Evolutionary conservation across 2,888 invertebrate genomes (phyloP), one percentile per base, ranked within the genome.

Genomic region (Brachypterus glaber): DNA sequence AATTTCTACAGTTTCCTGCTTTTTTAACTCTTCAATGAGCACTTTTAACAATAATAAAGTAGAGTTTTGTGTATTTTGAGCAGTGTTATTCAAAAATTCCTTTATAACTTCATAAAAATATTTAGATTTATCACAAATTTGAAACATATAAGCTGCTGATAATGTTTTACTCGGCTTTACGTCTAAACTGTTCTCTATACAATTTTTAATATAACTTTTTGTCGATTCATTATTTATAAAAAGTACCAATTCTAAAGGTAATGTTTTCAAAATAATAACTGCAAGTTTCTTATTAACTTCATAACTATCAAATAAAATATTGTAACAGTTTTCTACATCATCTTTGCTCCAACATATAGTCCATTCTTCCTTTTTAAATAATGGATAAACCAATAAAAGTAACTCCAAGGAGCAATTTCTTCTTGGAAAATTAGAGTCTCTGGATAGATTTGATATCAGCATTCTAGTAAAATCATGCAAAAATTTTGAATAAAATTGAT

Each of bases 121-220:
- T 4, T 62, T 55, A 17, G 63, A 57, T 35, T 50, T 50, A 1
- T 54, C 46, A 30, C 55, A 63, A 5, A 67, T 60, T 47, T 70
- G 66, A 33, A 82, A 57, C 41, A 79, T 73, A 57, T 84, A 86
- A 0, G 82, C 77, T 1, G 83, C 87, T 0, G 86, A 81, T 5
- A 77, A 66, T 33, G 82, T 80, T 46, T 85, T 84, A 1, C 81
- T 76, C 0, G 91, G 89, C 53, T 79, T 77, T 16, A 81, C 69
- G 24, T 81, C 82, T 1, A 73, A 69, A 15, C 82, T 77, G 43
- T 83, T 64, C 9, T 45, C 40, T 4, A 55, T 38, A 31, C 52
- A 50, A 5, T 49, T 48, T 29, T 51, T 44, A 48, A 57, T 51
- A 41, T 55, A 51, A 16, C 53, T 48, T 32, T 48, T 44, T 7